A percentile compares a stretch with the other conserved stretches of the same genome.
phyloP scores from a whole-genome alignment of 1,140 invertebrate genomes.

The Drosophila malerkotliana region DNA sequence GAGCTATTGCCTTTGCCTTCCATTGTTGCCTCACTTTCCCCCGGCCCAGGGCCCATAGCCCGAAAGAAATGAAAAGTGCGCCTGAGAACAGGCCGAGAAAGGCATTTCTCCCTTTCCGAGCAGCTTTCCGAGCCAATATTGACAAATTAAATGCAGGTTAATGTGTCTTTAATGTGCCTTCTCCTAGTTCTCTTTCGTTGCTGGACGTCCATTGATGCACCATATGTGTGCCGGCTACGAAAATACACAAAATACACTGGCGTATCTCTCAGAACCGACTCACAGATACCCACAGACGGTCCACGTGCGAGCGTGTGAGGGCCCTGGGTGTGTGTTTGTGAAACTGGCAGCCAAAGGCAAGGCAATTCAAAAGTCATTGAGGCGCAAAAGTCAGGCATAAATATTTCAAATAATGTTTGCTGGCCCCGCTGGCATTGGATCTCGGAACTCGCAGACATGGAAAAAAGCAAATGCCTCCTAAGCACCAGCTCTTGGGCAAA shows the following conservation, averaged over 20 bases:
- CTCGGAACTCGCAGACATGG: conserved; percentile 19
- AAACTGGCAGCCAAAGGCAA: conserved; percentile 78
- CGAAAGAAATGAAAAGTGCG: conserved; percentile 77
- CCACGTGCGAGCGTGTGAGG: conserved; percentile 2
- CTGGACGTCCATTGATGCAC: conserved; percentile 28
- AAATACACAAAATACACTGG: conserved; percentile 30
- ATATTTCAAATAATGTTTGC: conserved; percentile 81
- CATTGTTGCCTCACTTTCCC: conserved; percentile 72
- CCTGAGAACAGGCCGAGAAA: conserved; percentile 61
- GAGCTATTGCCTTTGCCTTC: conserved; percentile 54
- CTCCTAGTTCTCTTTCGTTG: conserved; percentile 21
- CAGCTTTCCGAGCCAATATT: conserved; percentile 63
- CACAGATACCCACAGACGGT: conserved; percentile 24
- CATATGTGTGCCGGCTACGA: conserved; percentile 39
- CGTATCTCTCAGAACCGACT: conserved; percentile 38
- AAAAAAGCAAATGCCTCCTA: neutral
- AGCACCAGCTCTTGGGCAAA: no score
- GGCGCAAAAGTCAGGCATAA: conserved; percentile 82
- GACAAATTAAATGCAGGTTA: conserved; percentile 81
- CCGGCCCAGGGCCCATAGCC: conserved; percentile 13
- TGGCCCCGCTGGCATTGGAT: conserved; percentile 72
- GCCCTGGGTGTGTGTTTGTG: conserved; percentile 30
- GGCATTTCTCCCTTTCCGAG: conserved; percentile 31
- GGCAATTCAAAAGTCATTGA: conserved; percentile 83
- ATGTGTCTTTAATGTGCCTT: conserved; percentile 72